These are phyloP conservation scores for Apostichopus japonicus DNA, from an alignment of 35 echinoderm and acorn worm species.

Conservation along the genomic window DNA sequence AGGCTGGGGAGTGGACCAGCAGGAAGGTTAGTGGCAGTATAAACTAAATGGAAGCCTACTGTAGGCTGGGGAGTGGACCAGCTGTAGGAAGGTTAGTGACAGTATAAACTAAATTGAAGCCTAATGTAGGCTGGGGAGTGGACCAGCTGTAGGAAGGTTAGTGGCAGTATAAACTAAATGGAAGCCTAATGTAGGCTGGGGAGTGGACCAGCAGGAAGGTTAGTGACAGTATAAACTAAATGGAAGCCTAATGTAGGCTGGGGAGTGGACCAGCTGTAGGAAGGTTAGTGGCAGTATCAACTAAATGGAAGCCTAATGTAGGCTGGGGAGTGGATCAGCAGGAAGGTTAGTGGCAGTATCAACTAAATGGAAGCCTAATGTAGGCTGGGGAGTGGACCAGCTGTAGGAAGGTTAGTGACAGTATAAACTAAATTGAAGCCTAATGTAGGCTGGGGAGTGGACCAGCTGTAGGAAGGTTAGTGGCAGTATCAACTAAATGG, in stretches of 20 bases:
- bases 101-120: no score
- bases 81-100: constrained; percentile 74
- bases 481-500: no score
- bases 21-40: constrained; percentile 61
- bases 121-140: constrained; percentile 85
- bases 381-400: constrained; percentile 89
- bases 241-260: no score
- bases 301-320: no score
- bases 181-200: no score
- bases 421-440: no score
- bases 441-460: constrained; percentile 87
- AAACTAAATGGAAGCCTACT: no score
- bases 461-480: constrained; percentile 84
- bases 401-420: constrained; percentile 70
- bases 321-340: constrained; percentile 85
- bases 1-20: constrained; percentile 87
- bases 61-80: constrained; percentile 88
- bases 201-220: constrained; percentile 92
- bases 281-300: constrained; percentile 50
- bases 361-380: no score
- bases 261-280: constrained; percentile 87
- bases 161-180: no score
- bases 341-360: constrained; percentile 59
- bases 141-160: constrained; percentile 87
- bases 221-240: neutral